Percentiles rank a stretch among this genome's conserved stretches.
These are phyloP conservation scores for Cherax destructor DNA, from an alignment of 1,140 invertebrate genomes.

Conservation along the genomic window DNA sequence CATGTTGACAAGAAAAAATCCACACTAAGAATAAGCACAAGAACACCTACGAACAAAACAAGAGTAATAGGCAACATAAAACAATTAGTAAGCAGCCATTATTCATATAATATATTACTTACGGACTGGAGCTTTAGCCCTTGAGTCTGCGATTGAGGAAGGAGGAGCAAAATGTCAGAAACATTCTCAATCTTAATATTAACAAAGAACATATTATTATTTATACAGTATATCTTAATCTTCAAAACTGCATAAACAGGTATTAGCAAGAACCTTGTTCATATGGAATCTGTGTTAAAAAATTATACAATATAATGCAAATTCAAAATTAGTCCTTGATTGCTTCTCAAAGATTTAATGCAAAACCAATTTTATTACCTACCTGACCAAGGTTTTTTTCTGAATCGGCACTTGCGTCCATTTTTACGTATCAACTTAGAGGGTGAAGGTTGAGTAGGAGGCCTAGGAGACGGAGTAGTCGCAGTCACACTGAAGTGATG, in stretches of 20 bases:
- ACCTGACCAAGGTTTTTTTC: conserved; percentile 82
- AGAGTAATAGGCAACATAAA: conserved; percentile 3
- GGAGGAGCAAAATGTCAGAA: conserved; percentile 38
- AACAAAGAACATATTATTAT: neutral
- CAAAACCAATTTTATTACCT: conserved; percentile 28
- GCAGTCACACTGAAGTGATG: conserved; percentile 88
- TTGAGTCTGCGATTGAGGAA: conserved; percentile 54
- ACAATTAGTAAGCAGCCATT: conserved; percentile 10
- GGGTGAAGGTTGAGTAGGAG: conserved; percentile 65
- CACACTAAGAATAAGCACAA: neutral
- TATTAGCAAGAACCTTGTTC: neutral
- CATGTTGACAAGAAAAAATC: neutral
- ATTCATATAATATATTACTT: conserved; percentile 40
- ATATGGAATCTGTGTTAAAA: neutral
- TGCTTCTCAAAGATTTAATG: no score
- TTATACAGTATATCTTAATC: neutral
- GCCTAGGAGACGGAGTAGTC: conserved; percentile 77
- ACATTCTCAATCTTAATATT: neutral
- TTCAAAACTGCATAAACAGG: neutral
- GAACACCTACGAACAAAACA: neutral
- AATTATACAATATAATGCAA: neutral
- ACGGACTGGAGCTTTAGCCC: conserved; percentile 63
- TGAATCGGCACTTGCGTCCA: conserved; percentile 88
- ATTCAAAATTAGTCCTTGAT: neutral
- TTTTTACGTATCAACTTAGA: conserved; percentile 88